These are phyloP conservation scores for Paratilapia polleni DNA, from an alignment of 2,113 vertebrate species.

Conservation along the genomic window DNA sequence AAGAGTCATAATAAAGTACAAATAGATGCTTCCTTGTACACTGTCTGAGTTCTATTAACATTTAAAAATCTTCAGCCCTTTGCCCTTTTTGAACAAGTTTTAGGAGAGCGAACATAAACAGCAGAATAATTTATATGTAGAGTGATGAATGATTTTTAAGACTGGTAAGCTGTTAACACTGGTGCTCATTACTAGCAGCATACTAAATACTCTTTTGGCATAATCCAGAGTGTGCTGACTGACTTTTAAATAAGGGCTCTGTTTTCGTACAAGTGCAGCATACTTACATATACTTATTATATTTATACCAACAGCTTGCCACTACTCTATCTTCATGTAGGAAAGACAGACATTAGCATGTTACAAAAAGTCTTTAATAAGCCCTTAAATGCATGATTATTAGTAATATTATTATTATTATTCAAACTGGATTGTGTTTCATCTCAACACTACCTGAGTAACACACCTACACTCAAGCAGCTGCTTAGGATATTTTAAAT, in stretches of 20 bases:
- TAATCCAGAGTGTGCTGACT: not conserved
- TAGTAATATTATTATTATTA: not conserved
- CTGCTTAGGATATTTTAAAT: not conserved
- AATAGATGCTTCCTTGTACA: not conserved
- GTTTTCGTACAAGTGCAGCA: not conserved
- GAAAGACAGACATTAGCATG: not conserved
- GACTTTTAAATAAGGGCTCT: slow-evolving; percentile 6
- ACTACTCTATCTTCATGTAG: not conserved
- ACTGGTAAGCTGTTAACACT: not conserved
- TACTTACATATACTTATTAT: not conserved
- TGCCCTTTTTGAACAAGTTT: not conserved
- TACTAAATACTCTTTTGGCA: not conserved
- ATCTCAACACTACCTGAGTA: slow-evolving; percentile 1
- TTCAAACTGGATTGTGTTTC: not conserved
- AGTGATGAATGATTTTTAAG: slow-evolving; percentile 4
- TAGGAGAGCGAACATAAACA: not conserved
- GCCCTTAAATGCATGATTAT: not conserved
- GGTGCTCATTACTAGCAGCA: slow-evolving; percentile 4
- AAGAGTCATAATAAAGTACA: not conserved
- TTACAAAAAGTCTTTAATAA: slow-evolving; percentile 1
- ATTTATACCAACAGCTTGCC: not conserved
- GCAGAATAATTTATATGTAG: not conserved
- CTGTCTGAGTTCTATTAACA: not conserved
- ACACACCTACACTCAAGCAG: not conserved
- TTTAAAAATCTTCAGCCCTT: not conserved